Conservation (phyloP, 30 jellyfish, hydroid and myxozoan species). For the Catostylus mosaicus region DNA sequence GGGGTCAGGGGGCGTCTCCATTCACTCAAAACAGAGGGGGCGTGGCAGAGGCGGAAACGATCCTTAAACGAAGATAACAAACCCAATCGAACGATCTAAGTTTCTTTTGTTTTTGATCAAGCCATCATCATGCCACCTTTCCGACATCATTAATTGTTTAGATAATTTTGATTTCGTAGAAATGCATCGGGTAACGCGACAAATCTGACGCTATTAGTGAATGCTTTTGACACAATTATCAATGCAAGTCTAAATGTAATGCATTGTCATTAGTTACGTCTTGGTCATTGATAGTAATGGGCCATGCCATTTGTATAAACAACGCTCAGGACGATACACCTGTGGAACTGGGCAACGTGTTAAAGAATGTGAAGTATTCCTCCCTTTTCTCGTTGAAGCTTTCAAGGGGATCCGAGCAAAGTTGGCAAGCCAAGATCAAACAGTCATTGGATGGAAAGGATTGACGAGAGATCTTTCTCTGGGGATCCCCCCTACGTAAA, state of each 20-base stretch:
- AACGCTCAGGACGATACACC: not conserved
- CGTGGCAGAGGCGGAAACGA: slow-evolving; percentile 37
- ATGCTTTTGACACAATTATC: not conserved
- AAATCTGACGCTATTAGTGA: not conserved
- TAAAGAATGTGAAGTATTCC: too few relatives aligned
- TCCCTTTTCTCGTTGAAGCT: too few relatives aligned
- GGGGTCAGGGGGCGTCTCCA: not conserved
- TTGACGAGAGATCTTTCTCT: not conserved
- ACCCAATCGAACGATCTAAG: slow-evolving; percentile 12
- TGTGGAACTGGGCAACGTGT: not conserved
- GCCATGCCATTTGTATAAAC: not conserved
- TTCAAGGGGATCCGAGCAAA: too few relatives aligned
- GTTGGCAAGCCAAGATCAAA: too few relatives aligned
- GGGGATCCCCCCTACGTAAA: not conserved
- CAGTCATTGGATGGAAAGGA: too few relatives aligned
- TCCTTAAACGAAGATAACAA: not conserved
- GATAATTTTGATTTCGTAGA: not conserved
- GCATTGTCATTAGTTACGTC: not conserved
- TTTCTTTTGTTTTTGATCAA: not conserved
- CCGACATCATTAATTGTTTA: too few relatives aligned
- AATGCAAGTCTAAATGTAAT: not conserved
- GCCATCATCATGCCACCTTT: not conserved
- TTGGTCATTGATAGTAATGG: not conserved
- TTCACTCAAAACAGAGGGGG: not conserved
- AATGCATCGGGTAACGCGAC: not conserved